These are phyloP conservation scores for Deilephila porcellus DNA, from an alignment of 2,888 invertebrate species.

Conservation along the genomic window DNA sequence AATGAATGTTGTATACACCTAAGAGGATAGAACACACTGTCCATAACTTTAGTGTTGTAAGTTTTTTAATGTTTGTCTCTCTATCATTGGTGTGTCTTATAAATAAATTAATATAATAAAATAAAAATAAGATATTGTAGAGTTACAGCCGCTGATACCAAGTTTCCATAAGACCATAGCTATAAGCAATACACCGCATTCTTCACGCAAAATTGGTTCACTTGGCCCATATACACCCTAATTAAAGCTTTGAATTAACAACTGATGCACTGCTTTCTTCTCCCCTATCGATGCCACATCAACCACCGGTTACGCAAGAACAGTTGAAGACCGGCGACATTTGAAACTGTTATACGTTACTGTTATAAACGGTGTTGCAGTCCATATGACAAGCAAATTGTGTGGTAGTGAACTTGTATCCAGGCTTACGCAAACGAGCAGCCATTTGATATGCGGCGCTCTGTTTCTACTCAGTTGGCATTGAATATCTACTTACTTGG, in stretches of 20 bases:
- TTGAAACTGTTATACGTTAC: constrained; percentile 32
- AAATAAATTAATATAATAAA: too few relatives aligned
- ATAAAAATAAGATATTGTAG: too few relatives aligned
- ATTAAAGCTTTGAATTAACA: neutral
- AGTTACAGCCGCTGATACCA: too few relatives aligned
- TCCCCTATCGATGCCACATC: too few relatives aligned
- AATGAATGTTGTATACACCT: too few relatives aligned
- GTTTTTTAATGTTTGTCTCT: too few relatives aligned
- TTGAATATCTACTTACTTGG: neutral
- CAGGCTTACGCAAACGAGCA: constrained; percentile 1
- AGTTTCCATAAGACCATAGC: too few relatives aligned
- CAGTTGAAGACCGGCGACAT: constrained; percentile 18
- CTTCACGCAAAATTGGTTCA: too few relatives aligned
- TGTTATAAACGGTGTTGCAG: constrained; percentile 43
- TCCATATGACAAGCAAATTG: constrained; percentile 50
- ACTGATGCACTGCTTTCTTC: neutral
- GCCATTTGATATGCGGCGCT: neutral
- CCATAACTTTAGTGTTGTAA: too few relatives aligned
- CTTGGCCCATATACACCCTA: neutral
- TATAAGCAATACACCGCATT: too few relatives aligned
- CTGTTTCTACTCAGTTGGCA: neutral
- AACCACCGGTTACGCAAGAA: constrained; percentile 37
- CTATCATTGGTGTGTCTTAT: too few relatives aligned
- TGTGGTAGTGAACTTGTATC: constrained; percentile 32
- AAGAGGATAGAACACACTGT: too few relatives aligned